These are phyloP conservation scores for Meteorus sp. DNA, from an alignment of 1,140 invertebrate species.

Conservation along the genomic window DNA sequence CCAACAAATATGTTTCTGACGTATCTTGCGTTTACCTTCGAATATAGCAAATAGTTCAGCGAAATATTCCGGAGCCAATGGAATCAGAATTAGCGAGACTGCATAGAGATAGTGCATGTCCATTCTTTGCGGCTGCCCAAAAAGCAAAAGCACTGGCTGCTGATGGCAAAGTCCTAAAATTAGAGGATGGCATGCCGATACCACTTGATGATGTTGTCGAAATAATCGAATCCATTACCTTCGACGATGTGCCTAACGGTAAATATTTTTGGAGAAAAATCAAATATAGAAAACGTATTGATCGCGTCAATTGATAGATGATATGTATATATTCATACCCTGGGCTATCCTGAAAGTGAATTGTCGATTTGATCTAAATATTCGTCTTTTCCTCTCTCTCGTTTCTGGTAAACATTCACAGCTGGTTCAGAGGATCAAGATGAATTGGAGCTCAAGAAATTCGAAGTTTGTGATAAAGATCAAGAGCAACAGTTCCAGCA, in stretches of 20 bases:
- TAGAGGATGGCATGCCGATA: slow-evolving; percentile 56
- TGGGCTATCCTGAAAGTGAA: too few relatives aligned
- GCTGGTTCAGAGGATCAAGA: slow-evolving; percentile 48
- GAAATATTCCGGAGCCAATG: slow-evolving; percentile 41
- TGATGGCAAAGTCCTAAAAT: slow-evolving; percentile 51
- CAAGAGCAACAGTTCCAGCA: slow-evolving; percentile 44
- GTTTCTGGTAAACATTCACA: too few relatives aligned
- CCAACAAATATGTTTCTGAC: slow-evolving; percentile 2
- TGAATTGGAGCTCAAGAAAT: slow-evolving; percentile 50
- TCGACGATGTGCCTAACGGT: slow-evolving; percentile 59
- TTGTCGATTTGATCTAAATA: too few relatives aligned
- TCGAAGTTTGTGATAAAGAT: slow-evolving; percentile 45
- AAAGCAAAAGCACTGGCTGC: slow-evolving; percentile 46
- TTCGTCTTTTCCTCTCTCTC: too few relatives aligned
- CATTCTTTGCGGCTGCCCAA: slow-evolving; percentile 50
- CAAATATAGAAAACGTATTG: too few relatives aligned
- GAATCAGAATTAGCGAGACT: slow-evolving; percentile 46
- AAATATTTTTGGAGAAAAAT: too few relatives aligned
- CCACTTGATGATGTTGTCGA: slow-evolving; percentile 62
- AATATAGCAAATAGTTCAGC: slow-evolving; percentile 40
- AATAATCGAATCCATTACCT: slow-evolving; percentile 60
- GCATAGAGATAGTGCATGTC: slow-evolving; percentile 47
- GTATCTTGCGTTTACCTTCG: slow-evolving; percentile 19
- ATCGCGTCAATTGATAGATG: too few relatives aligned
- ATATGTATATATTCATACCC: too few relatives aligned